A percentile compares a stretch with the other conserved stretches of the same genome.
These are phyloP conservation scores for Melanerpes formicivorus DNA, from an alignment of 2,113 vertebrate genomes.

Conservation along the genomic window DNA sequence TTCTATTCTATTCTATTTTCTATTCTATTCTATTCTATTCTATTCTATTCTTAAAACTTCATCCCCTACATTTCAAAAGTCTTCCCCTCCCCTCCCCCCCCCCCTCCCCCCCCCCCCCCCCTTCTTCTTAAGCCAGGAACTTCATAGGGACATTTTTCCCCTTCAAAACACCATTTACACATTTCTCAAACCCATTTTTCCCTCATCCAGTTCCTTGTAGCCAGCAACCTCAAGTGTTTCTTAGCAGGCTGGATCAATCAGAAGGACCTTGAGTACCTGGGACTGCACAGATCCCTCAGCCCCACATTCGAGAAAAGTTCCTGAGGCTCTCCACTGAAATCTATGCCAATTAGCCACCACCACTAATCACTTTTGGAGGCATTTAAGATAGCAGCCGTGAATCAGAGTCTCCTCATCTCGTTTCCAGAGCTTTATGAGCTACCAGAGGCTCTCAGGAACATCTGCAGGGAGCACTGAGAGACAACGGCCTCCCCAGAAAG, in stretches of 20 bases:
- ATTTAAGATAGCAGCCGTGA: neutral
- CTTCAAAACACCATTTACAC: rapidly evolving
- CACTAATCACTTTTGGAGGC: neutral
- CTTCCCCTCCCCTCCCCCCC: neutral
- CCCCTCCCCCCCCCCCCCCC: neutral
- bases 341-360: neutral
- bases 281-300: neutral
- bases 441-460: neutral
- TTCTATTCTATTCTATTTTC: too few relatives aligned
- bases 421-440: neutral
- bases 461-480: neutral
- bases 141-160: neutral
- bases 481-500: neutral
- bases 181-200: neutral
- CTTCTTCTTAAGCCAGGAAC: neutral
- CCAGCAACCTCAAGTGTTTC: rapidly evolving
- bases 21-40: too few relatives aligned
- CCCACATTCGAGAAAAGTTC: neutral
- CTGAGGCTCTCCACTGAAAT: neutral
- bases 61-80: neutral
- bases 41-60: too few relatives aligned
- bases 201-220: neutral
- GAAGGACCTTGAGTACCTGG: too few relatives aligned
- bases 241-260: rapidly evolving
- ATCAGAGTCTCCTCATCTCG: neutral